These are phyloP conservation scores for Alfaro cultratus DNA, from an alignment of 2,797 vertebrate species.

Conservation along the genomic window DNA sequence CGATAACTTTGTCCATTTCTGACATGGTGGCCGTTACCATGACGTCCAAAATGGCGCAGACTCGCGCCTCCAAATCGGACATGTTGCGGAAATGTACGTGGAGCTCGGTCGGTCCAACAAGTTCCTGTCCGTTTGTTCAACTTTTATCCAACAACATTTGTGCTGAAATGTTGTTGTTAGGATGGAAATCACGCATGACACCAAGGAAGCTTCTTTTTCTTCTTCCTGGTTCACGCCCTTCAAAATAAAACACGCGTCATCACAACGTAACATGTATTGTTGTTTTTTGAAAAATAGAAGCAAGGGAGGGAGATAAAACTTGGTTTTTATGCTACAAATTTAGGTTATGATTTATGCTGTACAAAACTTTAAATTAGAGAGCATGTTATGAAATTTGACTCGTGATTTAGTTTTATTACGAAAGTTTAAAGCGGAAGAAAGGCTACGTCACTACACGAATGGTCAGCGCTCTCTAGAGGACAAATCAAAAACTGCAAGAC, in stretches of 20 bases:
- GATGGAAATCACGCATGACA: neutral
- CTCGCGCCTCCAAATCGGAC: slow-evolving; percentile 63
- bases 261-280: neutral
- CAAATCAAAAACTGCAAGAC: slow-evolving; percentile 4
- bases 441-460: fast-evolving
- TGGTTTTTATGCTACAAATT: neutral
- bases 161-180: neutral
- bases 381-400: neutral
- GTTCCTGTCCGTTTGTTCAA: neutral
- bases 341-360: neutral
- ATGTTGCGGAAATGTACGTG: slow-evolving; percentile 19
- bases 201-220: neutral
- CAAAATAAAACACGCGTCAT: slow-evolving; percentile 49
- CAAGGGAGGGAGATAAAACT: neutral
- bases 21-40: slow-evolving; percentile 63
- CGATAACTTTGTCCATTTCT: slow-evolving; percentile 69
- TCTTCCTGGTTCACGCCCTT: slow-evolving; percentile 43
- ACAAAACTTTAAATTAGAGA: neutral
- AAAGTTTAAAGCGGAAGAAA: neutral
- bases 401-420: neutral
- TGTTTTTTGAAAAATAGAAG: neutral
- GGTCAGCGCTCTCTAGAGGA: neutral
- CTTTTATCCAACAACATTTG: no score
- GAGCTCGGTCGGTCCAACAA: fast-evolving
- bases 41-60: slow-evolving; percentile 69